Percentiles rank a stretch among this genome's conserved stretches.
Conservation (phyloP, 2,888 invertebrate species). For the Pyrgus malvae region DNA sequence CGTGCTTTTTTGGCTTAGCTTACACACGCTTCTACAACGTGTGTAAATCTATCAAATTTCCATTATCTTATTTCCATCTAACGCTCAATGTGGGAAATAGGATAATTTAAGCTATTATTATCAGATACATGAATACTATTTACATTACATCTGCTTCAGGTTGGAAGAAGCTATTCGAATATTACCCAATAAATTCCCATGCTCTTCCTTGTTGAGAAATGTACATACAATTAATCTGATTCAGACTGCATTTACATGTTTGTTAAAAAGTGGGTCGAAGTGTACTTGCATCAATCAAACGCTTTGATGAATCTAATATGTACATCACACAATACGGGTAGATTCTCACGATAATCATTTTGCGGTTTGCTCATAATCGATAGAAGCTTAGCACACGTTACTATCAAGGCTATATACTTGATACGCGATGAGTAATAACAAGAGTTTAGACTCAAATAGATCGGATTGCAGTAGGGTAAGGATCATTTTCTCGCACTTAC, state of each 20-base stretch:
- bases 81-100: too few relatives aligned
- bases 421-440: background rate
- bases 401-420: background rate
- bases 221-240: slow-evolving; percentile 19
- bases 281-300: slow-evolving; percentile 33
- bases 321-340: slow-evolving; percentile 37
- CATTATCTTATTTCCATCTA: too few relatives aligned
- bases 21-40: too few relatives aligned
- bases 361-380: slow-evolving; percentile 24
- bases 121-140: too few relatives aligned
- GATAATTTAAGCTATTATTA: too few relatives aligned
- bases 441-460: background rate
- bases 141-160: too few relatives aligned
- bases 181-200: too few relatives aligned
- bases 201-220: too few relatives aligned
- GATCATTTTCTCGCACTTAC: background rate
- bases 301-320: slow-evolving; percentile 18
- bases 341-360: slow-evolving; percentile 38
- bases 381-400: background rate
- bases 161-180: too few relatives aligned
- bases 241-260: slow-evolving; percentile 18
- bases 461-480: too few relatives aligned
- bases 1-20: too few relatives aligned
- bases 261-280: slow-evolving; percentile 28
- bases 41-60: too few relatives aligned